A percentile compares a stretch with the other conserved stretches of the same genome.
Evolutionary conservation across 2,888 invertebrate genomes (phyloP).

Genomic region (Monopis laevigella): DNA sequence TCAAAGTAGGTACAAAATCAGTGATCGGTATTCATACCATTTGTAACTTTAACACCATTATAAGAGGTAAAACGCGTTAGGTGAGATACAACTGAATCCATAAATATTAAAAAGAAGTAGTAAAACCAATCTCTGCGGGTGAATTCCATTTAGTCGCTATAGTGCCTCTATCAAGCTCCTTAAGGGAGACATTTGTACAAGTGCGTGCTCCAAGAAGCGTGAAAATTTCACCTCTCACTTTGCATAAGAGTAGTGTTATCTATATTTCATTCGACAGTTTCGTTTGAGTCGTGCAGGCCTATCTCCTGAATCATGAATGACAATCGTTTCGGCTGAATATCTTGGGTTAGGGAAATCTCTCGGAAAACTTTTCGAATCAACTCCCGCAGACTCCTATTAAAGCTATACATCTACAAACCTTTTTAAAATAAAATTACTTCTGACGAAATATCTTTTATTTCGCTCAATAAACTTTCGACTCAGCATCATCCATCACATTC

Average conservation of each 20-base stretch:
- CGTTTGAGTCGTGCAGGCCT: conserved; percentile 43
- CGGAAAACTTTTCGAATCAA: too few relatives aligned
- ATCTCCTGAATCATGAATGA: conserved; percentile 56
- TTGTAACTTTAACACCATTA: conserved; percentile 53
- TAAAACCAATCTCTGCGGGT: conserved; percentile 50
- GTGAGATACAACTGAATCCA: conserved; percentile 41
- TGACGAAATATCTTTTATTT: too few relatives aligned
- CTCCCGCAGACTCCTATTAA: too few relatives aligned
- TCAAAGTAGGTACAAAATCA: too few relatives aligned
- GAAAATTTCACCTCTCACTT: conserved; percentile 49
- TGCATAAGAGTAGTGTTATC: conserved; percentile 51
- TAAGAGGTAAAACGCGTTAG: conserved; percentile 44
- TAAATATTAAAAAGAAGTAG: conserved; percentile 59
- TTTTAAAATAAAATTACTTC: too few relatives aligned
- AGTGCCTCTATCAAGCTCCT: conserved; percentile 30
- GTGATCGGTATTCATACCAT: too few relatives aligned
- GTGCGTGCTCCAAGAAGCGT: conserved; percentile 39
- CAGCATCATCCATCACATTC: too few relatives aligned
- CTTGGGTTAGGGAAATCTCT: too few relatives aligned
- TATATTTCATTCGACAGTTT: conserved; percentile 43
- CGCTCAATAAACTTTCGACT: too few relatives aligned
- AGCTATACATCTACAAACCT: too few relatives aligned
- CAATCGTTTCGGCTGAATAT: conserved; percentile 43
- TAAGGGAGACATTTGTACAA: conserved; percentile 40
- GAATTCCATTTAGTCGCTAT: conserved; percentile 45